phyloP scores from a whole-genome alignment of 2,113 vertebrate species.

The Indri indri region DNA sequence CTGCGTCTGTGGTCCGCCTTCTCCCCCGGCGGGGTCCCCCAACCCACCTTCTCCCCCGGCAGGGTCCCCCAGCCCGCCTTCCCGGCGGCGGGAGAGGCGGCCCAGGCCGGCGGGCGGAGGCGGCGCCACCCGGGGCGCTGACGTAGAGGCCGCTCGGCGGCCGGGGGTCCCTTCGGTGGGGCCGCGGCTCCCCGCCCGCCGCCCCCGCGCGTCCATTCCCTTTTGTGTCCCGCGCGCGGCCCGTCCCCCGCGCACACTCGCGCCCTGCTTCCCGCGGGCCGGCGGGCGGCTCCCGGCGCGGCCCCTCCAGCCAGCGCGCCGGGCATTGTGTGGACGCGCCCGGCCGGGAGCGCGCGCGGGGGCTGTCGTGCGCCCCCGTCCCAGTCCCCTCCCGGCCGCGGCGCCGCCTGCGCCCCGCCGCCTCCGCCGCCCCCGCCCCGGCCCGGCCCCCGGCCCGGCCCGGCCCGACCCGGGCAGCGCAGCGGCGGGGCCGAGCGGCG shows the following conservation, averaged over 20 bases:
- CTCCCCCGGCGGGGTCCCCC: background rate
- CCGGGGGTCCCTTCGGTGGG: conserved; percentile 77
- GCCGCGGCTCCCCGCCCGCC: conserved; percentile 75
- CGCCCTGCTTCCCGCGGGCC: conserved; percentile 69
- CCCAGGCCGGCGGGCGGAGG: conserved; percentile 71
- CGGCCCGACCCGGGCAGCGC: conserved; percentile 55
- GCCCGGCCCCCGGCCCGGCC: conserved; percentile 63
- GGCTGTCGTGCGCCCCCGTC: conserved; percentile 67
- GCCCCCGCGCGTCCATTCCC: conserved; percentile 74
- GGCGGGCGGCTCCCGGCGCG: conserved; percentile 72
- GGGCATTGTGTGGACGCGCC: conserved; percentile 76
- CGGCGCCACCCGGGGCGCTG: conserved; percentile 79
- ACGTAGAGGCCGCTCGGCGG: conserved; percentile 79
- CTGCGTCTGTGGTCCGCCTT: background rate
- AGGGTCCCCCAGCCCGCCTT: conserved; percentile 52
- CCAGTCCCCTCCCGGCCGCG: conserved; percentile 59
- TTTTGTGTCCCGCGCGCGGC: conserved; percentile 77
- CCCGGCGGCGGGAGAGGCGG: conserved; percentile 61
- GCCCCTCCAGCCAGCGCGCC: conserved; percentile 60
- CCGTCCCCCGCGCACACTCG: conserved; percentile 65
- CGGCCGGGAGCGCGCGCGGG: conserved; percentile 68
- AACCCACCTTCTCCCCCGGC: background rate
- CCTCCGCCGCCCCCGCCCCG: conserved; percentile 57
- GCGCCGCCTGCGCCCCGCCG: conserved; percentile 60
- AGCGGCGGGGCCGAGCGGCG: conserved; percentile 77